Conservation (phyloP, 64 coral and sea anemone genomes). For the Porites australiensis region DNA sequence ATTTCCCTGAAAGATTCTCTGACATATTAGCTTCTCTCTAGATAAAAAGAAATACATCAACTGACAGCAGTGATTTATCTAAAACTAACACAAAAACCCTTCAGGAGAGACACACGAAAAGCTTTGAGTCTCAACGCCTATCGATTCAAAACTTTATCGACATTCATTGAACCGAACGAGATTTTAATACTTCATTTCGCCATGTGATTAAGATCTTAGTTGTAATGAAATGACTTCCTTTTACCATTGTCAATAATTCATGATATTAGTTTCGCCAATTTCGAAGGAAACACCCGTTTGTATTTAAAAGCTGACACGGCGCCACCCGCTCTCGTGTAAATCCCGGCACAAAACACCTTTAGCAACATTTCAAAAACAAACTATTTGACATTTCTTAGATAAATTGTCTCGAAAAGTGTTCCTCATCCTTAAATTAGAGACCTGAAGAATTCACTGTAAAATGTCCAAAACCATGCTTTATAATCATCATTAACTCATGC, state of each 20-base stretch:
- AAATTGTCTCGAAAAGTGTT: no score
- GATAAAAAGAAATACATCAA: no score
- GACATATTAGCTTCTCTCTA: no score
- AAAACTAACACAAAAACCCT: background rate
- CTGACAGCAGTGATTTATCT: background rate
- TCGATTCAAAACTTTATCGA: background rate
- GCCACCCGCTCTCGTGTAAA: background rate
- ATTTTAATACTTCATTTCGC: background rate
- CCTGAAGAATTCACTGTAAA: no score
- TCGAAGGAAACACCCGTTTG: background rate
- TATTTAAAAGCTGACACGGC: background rate
- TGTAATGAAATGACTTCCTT: background rate
- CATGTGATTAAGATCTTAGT: conserved; percentile 7
- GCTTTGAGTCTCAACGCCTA: background rate
- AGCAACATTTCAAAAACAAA: background rate
- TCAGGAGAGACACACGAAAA: background rate
- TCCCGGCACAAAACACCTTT: background rate
- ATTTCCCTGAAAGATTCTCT: no score
- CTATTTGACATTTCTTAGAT: no score
- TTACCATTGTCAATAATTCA: conserved; percentile 25
- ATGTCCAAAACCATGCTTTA: no score
- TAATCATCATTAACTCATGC: no score
- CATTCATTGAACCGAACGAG: background rate
- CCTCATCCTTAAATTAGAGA: no score
- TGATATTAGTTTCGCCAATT: background rate